Base-by-base conservation (phyloP, 2,797 vertebrate genomes). In the Megaceryle alcyon region DNA sequence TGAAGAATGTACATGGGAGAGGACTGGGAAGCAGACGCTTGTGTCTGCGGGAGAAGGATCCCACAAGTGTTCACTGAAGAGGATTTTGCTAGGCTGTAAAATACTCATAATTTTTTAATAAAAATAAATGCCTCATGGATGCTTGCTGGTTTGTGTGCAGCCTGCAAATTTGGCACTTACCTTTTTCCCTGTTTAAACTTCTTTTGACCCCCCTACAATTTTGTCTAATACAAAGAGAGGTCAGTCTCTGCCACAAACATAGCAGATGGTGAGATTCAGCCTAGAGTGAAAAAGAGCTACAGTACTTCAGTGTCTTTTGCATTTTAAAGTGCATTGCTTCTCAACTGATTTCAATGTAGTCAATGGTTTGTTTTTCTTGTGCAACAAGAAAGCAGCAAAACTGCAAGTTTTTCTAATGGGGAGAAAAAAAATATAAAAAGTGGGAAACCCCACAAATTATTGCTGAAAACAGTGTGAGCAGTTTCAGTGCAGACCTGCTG, bases 251-350 rank as follows among this genome's bases (percentile, higher is more conserved):
- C 69, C 64, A 76, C 49, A 75, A 89, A 56, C 2, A 7, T 8
- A 86, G 86, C 93, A 96, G 92, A 97, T 96, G 92, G 93, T 79
- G 87, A 78, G 73, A 80, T 82, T 95, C 60, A 54, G 71, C 69
- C 83, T 48, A 2, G 48, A 66, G 59, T 70, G 71, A 26, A 86
- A 83, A 66, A 85, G 14, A 91, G 46, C 72, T 84, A 37, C 63
- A 48, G 29, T 79, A 82, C 46, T 84, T 95, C 54, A 63, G 29
- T 46, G 66, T 20, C 80, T 79, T 91, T 61, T 71, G 56, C 82
- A 54, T 96, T 93, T 91, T 86, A 70, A 90, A 96, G 37, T 72
- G 22, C 23, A 2, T 29, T 63, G 12, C 64, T 68, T 86, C 77
- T 88, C 81, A 43, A 0, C 35, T 86, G 48, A 35, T 39, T 87